A percentile compares a stretch with the other conserved stretches of the same genome.
Conservation (phyloP, 2,888 invertebrate species). For the Anagyrus pseudococci region DNA sequence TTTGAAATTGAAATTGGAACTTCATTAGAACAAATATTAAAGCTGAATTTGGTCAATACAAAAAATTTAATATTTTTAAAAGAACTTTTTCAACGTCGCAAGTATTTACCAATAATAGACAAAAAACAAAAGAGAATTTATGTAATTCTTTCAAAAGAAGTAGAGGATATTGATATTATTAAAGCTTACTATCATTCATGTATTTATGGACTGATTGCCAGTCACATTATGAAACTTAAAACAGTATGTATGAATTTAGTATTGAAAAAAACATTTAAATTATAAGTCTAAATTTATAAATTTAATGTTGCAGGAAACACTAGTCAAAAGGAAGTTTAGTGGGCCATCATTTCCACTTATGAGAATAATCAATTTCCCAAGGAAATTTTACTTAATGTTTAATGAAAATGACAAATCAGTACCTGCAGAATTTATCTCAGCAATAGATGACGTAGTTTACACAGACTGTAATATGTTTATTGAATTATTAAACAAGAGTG, state of each 20-base stretch:
- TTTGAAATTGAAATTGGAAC: slow-evolving; percentile 69
- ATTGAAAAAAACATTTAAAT: not conserved
- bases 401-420: slow-evolving; percentile 35
- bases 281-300: not conserved
- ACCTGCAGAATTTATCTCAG: slow-evolving; percentile 44
- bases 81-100: slow-evolving; percentile 62
- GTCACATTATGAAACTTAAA: slow-evolving; percentile 57
- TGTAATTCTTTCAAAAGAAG: slow-evolving; percentile 66
- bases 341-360: slow-evolving; percentile 45
- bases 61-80: slow-evolving; percentile 60
- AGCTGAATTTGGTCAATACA: slow-evolving; percentile 43
- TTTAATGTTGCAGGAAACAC: slow-evolving; percentile 20
- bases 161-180: slow-evolving; percentile 66
- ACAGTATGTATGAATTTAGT: slow-evolving; percentile 28
- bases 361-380: slow-evolving; percentile 41
- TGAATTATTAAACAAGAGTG: slow-evolving; percentile 45
- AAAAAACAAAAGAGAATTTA: slow-evolving; percentile 63
- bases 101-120: slow-evolving; percentile 67
- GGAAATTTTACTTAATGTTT: slow-evolving; percentile 39
- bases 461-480: slow-evolving; percentile 51
- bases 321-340: slow-evolving; percentile 44
- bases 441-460: slow-evolving; percentile 46
- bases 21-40: slow-evolving; percentile 63
- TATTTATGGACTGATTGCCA: slow-evolving; percentile 61
- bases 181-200: slow-evolving; percentile 75